phyloP scores from a whole-genome alignment of 1,140 invertebrate genomes.

The Drosophila pseudoobscura region DNA sequence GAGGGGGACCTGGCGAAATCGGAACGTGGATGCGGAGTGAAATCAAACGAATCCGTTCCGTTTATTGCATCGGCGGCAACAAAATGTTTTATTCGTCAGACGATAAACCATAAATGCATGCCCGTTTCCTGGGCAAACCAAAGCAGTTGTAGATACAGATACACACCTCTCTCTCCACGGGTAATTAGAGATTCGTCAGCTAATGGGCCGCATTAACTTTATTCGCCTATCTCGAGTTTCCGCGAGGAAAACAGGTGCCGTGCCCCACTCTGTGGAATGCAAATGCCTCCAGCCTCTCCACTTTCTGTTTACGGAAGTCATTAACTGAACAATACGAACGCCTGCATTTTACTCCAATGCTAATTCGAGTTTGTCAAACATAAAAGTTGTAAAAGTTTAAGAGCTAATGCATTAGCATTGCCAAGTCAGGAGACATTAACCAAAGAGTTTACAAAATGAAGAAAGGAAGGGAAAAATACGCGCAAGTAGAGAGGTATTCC shows the following conservation, averaged over 20 bases:
- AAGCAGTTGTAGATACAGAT: slow-evolving; percentile 22
- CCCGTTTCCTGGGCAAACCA: slow-evolving; percentile 10
- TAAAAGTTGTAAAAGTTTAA: not conserved
- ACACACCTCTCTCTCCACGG: slow-evolving; percentile 6
- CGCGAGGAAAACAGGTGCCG: too few relatives aligned
- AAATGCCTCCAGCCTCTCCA: slow-evolving; percentile 4
- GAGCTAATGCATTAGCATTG: too few relatives aligned
- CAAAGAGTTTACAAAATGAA: too few relatives aligned
- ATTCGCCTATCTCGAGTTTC: slow-evolving; percentile 14
- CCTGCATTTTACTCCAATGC: slow-evolving; percentile 20
- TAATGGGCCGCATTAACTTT: slow-evolving; percentile 45
- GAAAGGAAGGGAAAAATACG: too few relatives aligned
- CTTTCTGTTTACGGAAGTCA: slow-evolving; percentile 16
- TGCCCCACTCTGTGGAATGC: not conserved
- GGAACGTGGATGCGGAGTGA: slow-evolving; percentile 23
- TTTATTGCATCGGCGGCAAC: slow-evolving; percentile 35
- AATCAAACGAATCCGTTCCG: slow-evolving; percentile 5
- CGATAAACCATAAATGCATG: slow-evolving; percentile 54
- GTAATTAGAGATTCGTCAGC: slow-evolving; percentile 35
- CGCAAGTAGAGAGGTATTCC: too few relatives aligned
- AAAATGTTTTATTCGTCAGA: slow-evolving; percentile 50
- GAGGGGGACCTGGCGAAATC: slow-evolving; percentile 20
- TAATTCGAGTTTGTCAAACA: slow-evolving; percentile 26
- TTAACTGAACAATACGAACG: slow-evolving; percentile 23
- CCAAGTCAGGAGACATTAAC: too few relatives aligned